Evolutionary conservation across 2,797 vertebrate species (phyloP).

Genomic region (Anniella stebbinsi): DNA sequence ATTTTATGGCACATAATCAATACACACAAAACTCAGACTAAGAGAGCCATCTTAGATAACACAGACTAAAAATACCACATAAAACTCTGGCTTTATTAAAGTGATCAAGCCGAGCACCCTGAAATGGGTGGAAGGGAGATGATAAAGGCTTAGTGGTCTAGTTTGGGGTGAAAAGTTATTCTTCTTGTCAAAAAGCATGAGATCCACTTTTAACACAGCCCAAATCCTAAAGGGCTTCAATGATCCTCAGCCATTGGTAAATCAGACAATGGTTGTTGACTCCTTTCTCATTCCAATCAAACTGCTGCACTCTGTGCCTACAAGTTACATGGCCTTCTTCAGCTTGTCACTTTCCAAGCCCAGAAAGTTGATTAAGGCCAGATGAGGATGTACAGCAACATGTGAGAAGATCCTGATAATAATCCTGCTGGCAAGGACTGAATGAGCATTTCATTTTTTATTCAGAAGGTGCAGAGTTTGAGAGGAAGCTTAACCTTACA

Average conservation of each 20-base stretch:
- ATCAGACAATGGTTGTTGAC: background rate
- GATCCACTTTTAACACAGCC: background rate
- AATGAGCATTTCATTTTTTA: background rate
- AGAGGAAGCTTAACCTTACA: background rate
- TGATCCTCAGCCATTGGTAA: background rate
- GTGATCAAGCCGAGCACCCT: background rate
- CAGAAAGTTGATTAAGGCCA: background rate
- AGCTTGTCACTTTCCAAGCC: background rate
- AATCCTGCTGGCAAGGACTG: background rate
- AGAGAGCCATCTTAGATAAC: background rate
- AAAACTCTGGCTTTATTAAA: background rate
- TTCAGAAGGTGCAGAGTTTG: background rate
- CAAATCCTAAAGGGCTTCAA: background rate
- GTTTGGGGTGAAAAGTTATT: background rate
- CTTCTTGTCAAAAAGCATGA: background rate
- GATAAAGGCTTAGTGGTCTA: background rate
- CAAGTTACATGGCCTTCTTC: background rate
- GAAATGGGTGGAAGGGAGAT: background rate
- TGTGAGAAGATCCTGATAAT: background rate
- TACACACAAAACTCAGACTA: background rate
- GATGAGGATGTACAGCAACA: background rate
- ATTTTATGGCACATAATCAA: background rate
- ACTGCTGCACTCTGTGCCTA: background rate
- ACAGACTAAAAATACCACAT: background rate
- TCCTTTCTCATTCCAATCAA: background rate